phyloP scores from a whole-genome alignment of 2,888 invertebrate species.

The Steromphala cineraria region DNA sequence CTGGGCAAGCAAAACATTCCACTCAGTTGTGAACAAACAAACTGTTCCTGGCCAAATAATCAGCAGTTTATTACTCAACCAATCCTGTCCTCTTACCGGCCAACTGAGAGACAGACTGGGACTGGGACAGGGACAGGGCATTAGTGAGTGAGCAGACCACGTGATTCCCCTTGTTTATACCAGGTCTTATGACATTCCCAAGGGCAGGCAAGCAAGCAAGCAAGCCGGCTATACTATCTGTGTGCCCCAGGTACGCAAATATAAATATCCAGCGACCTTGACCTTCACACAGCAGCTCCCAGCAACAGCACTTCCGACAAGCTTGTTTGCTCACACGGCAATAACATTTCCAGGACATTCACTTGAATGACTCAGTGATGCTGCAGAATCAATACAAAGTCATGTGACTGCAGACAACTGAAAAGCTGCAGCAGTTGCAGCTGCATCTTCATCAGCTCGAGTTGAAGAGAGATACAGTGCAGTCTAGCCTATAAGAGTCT shows the following conservation, averaged over 20 bases:
- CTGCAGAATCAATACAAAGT: not conserved
- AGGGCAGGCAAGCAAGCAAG: constrained; percentile 13
- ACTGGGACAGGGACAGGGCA: not conserved
- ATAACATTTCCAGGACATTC: constrained; percentile 2
- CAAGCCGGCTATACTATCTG: constrained; percentile 7
- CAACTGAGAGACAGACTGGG: constrained; percentile 9
- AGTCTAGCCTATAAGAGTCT: not conserved
- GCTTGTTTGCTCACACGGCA: constrained; percentile 3
- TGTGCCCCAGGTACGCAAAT: constrained; percentile 16
- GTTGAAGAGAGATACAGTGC: not conserved
- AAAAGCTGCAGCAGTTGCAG: not conserved
- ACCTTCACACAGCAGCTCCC: constrained; percentile 23
- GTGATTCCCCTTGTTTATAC: constrained; percentile 17
- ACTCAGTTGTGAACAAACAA: constrained; percentile 13
- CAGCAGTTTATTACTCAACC: not conserved
- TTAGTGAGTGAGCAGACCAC: not conserved
- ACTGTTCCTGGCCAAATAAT: constrained; percentile 3
- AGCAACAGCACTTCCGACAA: constrained; percentile 19
- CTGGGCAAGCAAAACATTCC: not conserved
- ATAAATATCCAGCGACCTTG: constrained; percentile 33
- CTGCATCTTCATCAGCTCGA: not conserved
- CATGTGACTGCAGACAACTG: not conserved
- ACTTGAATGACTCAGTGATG: constrained; percentile 15
- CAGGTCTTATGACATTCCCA: constrained; percentile 21
- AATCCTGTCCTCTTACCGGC: not conserved